These are phyloP conservation scores for Neuroscelio doddi DNA, from an alignment of 2,888 invertebrate genomes.

Conservation along the genomic window DNA sequence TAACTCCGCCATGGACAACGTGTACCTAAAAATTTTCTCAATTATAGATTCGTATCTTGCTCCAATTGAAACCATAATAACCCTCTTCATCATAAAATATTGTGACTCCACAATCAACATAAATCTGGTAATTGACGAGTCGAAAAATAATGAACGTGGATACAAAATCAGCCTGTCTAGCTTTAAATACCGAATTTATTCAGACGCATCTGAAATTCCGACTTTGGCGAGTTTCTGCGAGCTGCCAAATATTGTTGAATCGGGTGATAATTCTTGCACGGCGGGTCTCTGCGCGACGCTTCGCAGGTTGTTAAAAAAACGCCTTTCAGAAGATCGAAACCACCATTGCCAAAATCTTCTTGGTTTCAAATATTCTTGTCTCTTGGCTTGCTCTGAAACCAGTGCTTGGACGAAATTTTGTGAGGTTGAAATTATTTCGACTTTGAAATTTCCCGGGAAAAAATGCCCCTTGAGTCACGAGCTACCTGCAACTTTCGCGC, in stretches of 20 bases:
- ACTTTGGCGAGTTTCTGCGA: slow-evolving; percentile 72
- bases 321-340: slow-evolving; percentile 55
- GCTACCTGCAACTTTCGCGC: slow-evolving; percentile 81
- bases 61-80: slow-evolving; percentile 78
- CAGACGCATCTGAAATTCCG: slow-evolving; percentile 68
- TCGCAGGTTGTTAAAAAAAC: slow-evolving; percentile 75
- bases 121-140: slow-evolving; percentile 69
- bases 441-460: slow-evolving; percentile 73
- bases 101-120: slow-evolving; percentile 73
- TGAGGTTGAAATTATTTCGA: slow-evolving; percentile 84
- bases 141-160: slow-evolving; percentile 49
- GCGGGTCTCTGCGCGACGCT: slow-evolving; percentile 86
- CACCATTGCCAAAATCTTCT: slow-evolving; percentile 75
- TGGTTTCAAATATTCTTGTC: slow-evolving; percentile 86
- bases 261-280: slow-evolving; percentile 76
- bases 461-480: slow-evolving; percentile 55
- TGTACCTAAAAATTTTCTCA: slow-evolving; percentile 64
- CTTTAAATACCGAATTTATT: slow-evolving; percentile 66
- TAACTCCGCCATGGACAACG: slow-evolving; percentile 55
- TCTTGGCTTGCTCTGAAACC: slow-evolving; percentile 87
- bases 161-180: slow-evolving; percentile 66
- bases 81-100: slow-evolving; percentile 77
- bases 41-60: slow-evolving; percentile 60
- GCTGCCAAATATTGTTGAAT: slow-evolving; percentile 78
- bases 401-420: slow-evolving; percentile 95